A percentile compares a stretch with the other conserved stretches of the same genome.
These are phyloP conservation scores for Lydus trimaculatus DNA, from an alignment of 2,888 invertebrate genomes.

Conservation along the genomic window DNA sequence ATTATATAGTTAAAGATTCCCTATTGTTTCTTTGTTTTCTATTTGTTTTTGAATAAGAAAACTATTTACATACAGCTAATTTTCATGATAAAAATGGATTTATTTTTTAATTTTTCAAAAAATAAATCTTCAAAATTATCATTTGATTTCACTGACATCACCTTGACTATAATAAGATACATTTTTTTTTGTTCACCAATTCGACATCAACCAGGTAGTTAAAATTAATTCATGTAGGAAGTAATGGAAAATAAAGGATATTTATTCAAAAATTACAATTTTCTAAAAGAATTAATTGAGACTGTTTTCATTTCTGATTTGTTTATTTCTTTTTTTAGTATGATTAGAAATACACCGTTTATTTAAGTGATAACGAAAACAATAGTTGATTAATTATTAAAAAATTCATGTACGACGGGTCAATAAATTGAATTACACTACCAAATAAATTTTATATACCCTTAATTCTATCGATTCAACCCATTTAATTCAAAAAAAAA, in stretches of 20 bases:
- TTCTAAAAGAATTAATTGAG: too few species aligned
- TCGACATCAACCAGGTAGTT: neutral
- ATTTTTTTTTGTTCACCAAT: neutral
- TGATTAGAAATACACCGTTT: neutral
- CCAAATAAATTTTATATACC: neutral
- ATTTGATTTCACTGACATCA: slow-evolving; percentile 4
- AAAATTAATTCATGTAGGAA: neutral
- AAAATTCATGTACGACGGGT: slow-evolving; percentile 19
- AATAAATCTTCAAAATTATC: neutral
- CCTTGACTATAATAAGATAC: neutral
- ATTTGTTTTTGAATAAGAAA: neutral
- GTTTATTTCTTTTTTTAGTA: neutral
- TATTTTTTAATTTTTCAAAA: neutral
- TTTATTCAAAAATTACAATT: too few species aligned
- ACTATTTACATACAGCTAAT: neutral
- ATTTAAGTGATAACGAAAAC: slow-evolving; percentile 20
- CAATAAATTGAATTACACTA: slow-evolving; percentile 1
- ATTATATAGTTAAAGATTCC: neutral
- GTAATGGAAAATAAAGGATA: neutral
- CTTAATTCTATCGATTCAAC: slow-evolving; percentile 14
- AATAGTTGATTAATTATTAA: slow-evolving; percentile 31
- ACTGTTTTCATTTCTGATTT: neutral
- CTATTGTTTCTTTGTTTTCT: neutral
- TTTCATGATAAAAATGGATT: neutral
- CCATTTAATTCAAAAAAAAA: slow-evolving; percentile 16